Conservation (phyloP, 2,888 invertebrate genomes). For the Troglohyphantes excavatus region DNA sequence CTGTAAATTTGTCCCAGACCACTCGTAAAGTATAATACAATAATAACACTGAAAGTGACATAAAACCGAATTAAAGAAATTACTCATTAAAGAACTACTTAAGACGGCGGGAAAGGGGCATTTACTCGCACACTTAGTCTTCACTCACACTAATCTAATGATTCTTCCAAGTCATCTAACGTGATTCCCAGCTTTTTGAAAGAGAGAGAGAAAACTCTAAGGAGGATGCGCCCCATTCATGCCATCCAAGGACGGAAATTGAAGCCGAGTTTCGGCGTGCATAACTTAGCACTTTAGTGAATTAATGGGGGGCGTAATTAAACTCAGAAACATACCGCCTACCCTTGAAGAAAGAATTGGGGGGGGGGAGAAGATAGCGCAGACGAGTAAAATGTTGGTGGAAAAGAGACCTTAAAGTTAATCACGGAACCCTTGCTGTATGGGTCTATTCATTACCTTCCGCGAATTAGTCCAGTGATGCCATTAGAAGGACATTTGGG, state of each 20-base stretch:
- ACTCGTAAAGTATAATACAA: too few species aligned
- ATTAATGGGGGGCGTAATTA: slow-evolving; percentile 25
- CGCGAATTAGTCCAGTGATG: neutral
- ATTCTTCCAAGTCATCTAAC: neutral
- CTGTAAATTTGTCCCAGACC: too few species aligned
- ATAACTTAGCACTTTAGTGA: slow-evolving; percentile 27
- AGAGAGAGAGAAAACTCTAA: neutral
- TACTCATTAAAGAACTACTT: neutral
- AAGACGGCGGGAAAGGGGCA: neutral
- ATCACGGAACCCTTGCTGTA: neutral
- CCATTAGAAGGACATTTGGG: neutral
- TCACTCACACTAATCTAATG: neutral
- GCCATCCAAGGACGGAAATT: slow-evolving; percentile 5
- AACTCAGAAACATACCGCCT: neutral
- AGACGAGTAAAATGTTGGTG: neutral
- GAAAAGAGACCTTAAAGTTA: slow-evolving; percentile 1
- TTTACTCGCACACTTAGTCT: neutral
- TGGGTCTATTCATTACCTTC: neutral
- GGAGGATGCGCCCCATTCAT: neutral
- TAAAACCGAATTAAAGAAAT: neutral
- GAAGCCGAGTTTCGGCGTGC: neutral
- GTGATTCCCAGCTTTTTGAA: neutral
- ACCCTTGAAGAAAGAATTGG: neutral
- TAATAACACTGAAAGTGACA: neutral
- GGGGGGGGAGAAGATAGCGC: neutral